Evolutionary conservation across 2,113 vertebrate species (phyloP), one percentile per base, ranked within the genome.

Genomic region (Crotalus helleri): DNA sequence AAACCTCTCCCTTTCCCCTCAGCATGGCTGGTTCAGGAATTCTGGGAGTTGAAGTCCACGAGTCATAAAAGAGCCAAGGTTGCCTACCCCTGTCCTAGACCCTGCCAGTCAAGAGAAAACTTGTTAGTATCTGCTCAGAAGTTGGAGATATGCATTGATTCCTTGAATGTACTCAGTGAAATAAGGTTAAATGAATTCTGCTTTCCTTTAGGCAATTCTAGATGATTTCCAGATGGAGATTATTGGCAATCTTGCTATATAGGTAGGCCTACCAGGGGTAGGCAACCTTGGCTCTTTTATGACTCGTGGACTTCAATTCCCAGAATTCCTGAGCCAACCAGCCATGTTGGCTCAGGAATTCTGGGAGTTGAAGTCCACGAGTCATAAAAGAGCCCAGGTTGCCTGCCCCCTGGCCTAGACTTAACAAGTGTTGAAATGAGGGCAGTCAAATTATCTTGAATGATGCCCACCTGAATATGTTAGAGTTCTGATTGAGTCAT

Each of bases 351-450:
- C 46, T 49, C 46, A 49, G 46, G 46, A 49, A 49, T 49, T 49
- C 5, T 49, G 46, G 46, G 46, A 49, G 46, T 49, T 49, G 46
- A 49, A 49, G 46, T 49, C 46, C 46, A 6, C 1, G 46, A 49
- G 46, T 49, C 46, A 49, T 49, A 49, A 49, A 49, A 49, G 46
- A 49, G 46, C 46, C 46, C 5, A 51, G 49, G 49, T 51, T 51
- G 49, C 49, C 49, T 8, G 9, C 49, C 49, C 8, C 1, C 49
- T 51, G 64, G 29, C 13, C 26, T 96, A 96, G 94, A 96, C 95
- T 81, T 97, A 96, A 97, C 95, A 97, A 97, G 96, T 97, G 95
- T 96, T 94, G 96, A 97, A 97, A 97, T 97, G 97, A 97, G 96
- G 95, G 92, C 96, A 95, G 94, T 93, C 96, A 95, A 94, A 95